Evolutionary conservation across 2,888 invertebrate genomes (phyloP).

Genomic region (Lasioglossum leucozonium): DNA sequence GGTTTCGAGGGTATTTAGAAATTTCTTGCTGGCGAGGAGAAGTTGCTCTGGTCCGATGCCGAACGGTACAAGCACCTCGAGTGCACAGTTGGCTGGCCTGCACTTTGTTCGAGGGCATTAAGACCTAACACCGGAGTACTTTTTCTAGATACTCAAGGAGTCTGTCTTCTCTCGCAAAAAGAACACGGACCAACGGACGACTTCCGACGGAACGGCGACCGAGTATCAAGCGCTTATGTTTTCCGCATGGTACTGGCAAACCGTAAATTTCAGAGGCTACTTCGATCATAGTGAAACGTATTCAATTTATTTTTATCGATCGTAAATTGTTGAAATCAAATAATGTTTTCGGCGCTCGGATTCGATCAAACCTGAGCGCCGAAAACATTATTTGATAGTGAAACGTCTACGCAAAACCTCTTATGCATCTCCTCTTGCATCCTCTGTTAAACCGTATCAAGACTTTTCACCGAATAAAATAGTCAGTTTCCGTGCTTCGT

Average conservation of each 20-base stretch:
- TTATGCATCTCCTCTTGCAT: too few species aligned
- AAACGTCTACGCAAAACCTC: too few species aligned
- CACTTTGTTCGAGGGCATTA: not conserved
- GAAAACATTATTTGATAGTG: too few species aligned
- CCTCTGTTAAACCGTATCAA: too few species aligned
- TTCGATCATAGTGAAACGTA: too few species aligned
- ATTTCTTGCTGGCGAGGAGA: not conserved
- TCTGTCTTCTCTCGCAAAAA: not conserved
- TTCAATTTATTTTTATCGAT: too few species aligned
- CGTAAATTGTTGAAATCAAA: too few species aligned
- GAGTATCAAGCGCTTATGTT: not conserved
- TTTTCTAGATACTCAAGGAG: not conserved
- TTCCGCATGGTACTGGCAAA: not conserved
- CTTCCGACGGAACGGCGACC: not conserved
- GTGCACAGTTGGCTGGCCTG: not conserved
- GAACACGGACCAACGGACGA: not conserved
- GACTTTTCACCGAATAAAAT: too few species aligned
- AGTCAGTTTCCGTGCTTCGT: too few species aligned
- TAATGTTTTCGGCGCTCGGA: too few species aligned
- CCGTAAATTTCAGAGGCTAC: not conserved
- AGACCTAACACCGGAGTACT: not conserved
- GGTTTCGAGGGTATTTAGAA: too few species aligned
- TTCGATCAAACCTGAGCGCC: too few species aligned
- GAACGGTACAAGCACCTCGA: not conserved
- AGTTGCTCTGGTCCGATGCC: not conserved